phyloP scores from a whole-genome alignment of 2,113 vertebrate genomes.

The Microtus richardsoni region DNA sequence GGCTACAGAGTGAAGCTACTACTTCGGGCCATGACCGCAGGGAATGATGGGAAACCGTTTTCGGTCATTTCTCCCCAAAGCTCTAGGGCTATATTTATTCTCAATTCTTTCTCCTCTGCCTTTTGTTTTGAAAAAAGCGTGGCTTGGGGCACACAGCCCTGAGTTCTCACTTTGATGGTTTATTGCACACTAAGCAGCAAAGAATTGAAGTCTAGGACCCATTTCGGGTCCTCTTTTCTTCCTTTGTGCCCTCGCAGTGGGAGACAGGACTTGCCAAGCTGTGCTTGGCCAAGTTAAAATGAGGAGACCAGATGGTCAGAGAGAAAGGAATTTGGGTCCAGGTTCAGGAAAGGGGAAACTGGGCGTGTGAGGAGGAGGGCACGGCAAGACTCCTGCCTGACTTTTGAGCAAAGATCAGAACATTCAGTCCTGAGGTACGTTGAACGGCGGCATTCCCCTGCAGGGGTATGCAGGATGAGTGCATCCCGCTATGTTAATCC shows the following conservation, averaged over 20 bases:
- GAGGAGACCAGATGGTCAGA: conserved; percentile 77
- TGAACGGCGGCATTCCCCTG: background rate
- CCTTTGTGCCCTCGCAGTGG: conserved; percentile 62
- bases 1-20: background rate
- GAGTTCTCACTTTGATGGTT: conserved; percentile 70
- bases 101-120: conserved; percentile 50
- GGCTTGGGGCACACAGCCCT: background rate
- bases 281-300: conserved; percentile 71
- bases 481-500: conserved; percentile 37
- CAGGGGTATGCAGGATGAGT: background rate
- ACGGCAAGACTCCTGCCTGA: conserved; percentile 7
- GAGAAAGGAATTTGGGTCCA: conserved; percentile 68
- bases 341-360: conserved; percentile 56
- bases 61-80: conserved; percentile 53
- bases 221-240: conserved; percentile 51
- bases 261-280: conserved; percentile 63
- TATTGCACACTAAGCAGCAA: conserved; percentile 65
- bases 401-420: conserved; percentile 61
- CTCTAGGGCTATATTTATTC: conserved; percentile 28
- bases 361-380: background rate
- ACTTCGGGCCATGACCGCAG: background rate
- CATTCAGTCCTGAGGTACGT: background rate
- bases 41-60: conserved; percentile 31
- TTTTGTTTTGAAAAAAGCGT: conserved; percentile 52
- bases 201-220: conserved; percentile 60